These are phyloP conservation scores for Acrobasis consociella DNA, from an alignment of 2,888 invertebrate genomes.

Conservation along the genomic window DNA sequence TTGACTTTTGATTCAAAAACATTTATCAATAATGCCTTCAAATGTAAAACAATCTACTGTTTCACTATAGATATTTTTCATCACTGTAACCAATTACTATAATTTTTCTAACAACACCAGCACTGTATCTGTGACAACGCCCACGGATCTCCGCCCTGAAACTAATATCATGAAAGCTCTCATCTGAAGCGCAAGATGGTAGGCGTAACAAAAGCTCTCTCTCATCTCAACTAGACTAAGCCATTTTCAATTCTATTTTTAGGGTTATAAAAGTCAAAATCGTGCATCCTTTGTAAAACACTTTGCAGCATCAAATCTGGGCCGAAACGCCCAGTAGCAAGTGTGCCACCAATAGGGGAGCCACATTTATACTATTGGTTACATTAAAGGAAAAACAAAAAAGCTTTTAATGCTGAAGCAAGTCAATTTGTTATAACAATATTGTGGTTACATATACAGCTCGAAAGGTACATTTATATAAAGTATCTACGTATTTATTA, in stretches of 20 bases:
- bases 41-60: background rate
- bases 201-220: slow-evolving; percentile 62
- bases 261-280: slow-evolving; percentile 54
- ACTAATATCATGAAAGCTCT: slow-evolving; percentile 59
- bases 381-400: slow-evolving; percentile 62
- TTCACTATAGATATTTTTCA: background rate
- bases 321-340: slow-evolving; percentile 59
- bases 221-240: slow-evolving; percentile 44
- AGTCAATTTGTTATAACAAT: slow-evolving; percentile 51
- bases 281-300: slow-evolving; percentile 38
- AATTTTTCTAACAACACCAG: slow-evolving; percentile 9
- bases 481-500: too few relatives aligned
- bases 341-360: slow-evolving; percentile 56
- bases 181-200: slow-evolving; percentile 50
- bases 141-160: slow-evolving; percentile 65
- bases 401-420: slow-evolving; percentile 59
- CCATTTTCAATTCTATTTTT: slow-evolving; percentile 55
- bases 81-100: background rate
- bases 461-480: too few relatives aligned
- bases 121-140: slow-evolving; percentile 35
- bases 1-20: background rate
- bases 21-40: background rate
- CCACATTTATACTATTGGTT: slow-evolving; percentile 64
- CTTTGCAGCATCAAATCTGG: slow-evolving; percentile 58
- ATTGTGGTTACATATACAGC: background rate